Evolutionary conservation across 2,888 invertebrate genomes (phyloP), one percentile per base, ranked within the genome.

Genomic region (Hanleya hanleyi): DNA sequence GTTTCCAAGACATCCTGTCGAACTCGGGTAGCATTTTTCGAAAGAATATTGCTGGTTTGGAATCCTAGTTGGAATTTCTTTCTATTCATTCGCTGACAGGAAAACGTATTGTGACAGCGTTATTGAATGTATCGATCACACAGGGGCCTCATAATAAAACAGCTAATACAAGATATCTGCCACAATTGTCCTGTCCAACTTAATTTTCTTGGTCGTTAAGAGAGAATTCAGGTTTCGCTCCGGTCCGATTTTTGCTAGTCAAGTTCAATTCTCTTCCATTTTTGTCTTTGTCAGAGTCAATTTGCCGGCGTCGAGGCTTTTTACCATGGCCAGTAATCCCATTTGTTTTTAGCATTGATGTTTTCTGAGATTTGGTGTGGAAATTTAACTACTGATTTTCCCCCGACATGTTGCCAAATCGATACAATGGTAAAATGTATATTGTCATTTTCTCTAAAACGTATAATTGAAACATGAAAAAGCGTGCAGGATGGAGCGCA

Each of bases 81-180:
- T n/a, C n/a, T n/a, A n/a, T n/a, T n/a, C n/a, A n/a, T n/a, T n/a
- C n/a, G n/a, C n/a, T n/a, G n/a, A n/a, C n/a, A n/a, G n/a, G n/a
- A n/a, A n/a, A n/a, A n/a, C n/a, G n/a, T 32, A 57, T 57, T 57
- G 57, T 57, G 29, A 57, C 29, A 57, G 29, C 22, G 29, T 22
- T 57, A 57, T 57, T 57, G 57, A 57, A 57, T 29, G 22, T 22
- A 57, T 57, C 57, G 57, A 57, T 57, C 57, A 29, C 4, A 3
- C 2, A 22, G 15, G 12, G 18, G 26, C 57, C 29, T 57, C 26
- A 15, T 57, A 29, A 29, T 32, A 57, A n/a, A 57, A 57, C 22
- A 29, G 57, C 29, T 57, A 57, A 57, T 57, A 32, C 26, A 57
- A 57, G 57, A 57, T 57, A 57, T 57, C 32, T 12, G 22, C 26